Evolutionary conservation across 1,140 invertebrate species (phyloP).

Genomic region (Bombus soroeensis): DNA sequence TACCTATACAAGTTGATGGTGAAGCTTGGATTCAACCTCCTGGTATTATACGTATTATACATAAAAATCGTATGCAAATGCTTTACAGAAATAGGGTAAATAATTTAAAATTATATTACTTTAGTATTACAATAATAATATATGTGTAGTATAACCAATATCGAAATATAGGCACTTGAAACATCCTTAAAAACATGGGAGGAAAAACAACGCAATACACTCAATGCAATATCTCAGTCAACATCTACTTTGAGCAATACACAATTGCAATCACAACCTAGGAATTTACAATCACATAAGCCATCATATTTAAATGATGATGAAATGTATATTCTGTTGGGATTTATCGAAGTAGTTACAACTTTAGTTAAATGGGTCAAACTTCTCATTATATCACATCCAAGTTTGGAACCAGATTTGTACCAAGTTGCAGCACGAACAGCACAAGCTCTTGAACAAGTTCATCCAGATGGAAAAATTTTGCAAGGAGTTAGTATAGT

Average conservation of each 20-base stretch:
- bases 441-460: conserved; percentile 88
- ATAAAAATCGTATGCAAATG: conserved; percentile 98
- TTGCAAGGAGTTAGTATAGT: conserved; percentile 86
- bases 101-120: conserved; percentile 34
- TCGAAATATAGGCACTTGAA: conserved; percentile 88
- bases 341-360: conserved; percentile 91
- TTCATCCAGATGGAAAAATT: conserved; percentile 92
- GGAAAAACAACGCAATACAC: conserved; percentile 91
- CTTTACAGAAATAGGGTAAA: conserved; percentile 92
- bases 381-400: conserved; percentile 87
- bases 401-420: conserved; percentile 86
- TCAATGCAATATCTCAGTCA: conserved; percentile 78
- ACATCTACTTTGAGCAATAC: conserved; percentile 75
- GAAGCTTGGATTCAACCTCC: conserved; percentile 99
- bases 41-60: conserved; percentile 96
- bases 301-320: conserved; percentile 85
- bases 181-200: conserved; percentile 95
- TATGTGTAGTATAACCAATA: neutral
- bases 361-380: conserved; percentile 93
- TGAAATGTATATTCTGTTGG: conserved; percentile 88
- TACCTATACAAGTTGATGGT: conserved; percentile 97
- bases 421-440: conserved; percentile 89
- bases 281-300: conserved; percentile 66
- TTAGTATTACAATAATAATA: neutral
- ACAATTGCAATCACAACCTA: conserved; percentile 70